Evolutionary conservation across 1,140 invertebrate genomes (phyloP).

Genomic region (Acromyrmex echinatior): DNA sequence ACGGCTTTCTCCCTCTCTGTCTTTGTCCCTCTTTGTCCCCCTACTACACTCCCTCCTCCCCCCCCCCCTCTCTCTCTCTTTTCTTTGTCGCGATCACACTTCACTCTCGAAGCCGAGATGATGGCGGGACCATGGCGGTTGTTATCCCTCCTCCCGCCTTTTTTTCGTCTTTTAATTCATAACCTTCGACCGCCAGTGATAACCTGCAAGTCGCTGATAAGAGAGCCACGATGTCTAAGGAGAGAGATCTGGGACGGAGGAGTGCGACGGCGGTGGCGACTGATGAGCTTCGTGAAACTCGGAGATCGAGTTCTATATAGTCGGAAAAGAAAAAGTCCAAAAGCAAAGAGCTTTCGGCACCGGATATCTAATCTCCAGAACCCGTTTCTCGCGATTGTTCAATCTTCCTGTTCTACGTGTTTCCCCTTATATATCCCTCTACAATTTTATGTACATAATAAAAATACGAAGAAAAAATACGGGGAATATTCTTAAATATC

Average conservation of each 20-base stretch:
- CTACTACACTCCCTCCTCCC: not conserved
- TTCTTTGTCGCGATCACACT: constrained; percentile 21
- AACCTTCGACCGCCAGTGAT: constrained; percentile 68
- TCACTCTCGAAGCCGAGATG: constrained; percentile 56
- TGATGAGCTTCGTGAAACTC: constrained; percentile 66
- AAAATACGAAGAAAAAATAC: not conserved
- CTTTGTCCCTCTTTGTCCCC: constrained; percentile 16
- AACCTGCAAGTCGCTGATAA: constrained; percentile 71
- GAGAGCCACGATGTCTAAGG: constrained; percentile 34
- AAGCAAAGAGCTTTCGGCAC: constrained; percentile 47
- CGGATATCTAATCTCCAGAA: constrained; percentile 50
- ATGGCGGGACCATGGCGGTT: constrained; percentile 50
- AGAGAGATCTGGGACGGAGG: constrained; percentile 1
- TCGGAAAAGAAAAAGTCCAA: constrained; percentile 33
- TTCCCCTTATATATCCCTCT: not conserved
- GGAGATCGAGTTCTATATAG: constrained; percentile 63
- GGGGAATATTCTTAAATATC: not conserved
- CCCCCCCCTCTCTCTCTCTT: not conserved
- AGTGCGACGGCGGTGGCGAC: not conserved
- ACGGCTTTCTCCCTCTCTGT: constrained; percentile 68
- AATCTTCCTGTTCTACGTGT: not conserved
- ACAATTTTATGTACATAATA: not conserved
- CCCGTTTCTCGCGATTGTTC: constrained; percentile 24
- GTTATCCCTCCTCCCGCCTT: constrained; percentile 52
- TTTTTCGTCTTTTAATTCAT: constrained; percentile 73